These are phyloP conservation scores for Lampris megalopsis DNA, from an alignment of 2,113 vertebrate genomes.

Conservation along the genomic window DNA sequence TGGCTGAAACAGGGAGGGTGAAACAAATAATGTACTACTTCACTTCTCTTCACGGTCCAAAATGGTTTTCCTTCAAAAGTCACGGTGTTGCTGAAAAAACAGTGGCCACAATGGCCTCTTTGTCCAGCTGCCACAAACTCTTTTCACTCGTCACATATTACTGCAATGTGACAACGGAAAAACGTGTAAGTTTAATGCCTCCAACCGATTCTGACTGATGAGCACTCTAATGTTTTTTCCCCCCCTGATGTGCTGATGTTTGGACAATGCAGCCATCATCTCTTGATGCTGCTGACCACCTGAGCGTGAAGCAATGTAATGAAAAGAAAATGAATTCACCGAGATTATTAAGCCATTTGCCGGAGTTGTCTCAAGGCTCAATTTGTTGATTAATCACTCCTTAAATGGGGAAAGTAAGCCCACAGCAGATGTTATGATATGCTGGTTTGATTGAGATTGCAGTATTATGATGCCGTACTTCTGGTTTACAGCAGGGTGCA, in stretches of 20 bases:
- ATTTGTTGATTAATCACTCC: constrained; percentile 62
- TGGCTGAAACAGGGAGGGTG: not conserved
- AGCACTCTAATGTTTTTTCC: not conserved
- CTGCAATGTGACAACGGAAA: not conserved
- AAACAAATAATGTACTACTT: not conserved
- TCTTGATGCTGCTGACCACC: constrained; percentile 14
- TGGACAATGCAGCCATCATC: constrained; percentile 16
- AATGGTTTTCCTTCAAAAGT: not conserved
- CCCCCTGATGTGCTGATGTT: constrained; percentile 3
- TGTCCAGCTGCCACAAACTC: not conserved
- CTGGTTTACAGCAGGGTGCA: not conserved
- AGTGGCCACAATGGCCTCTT: not conserved
- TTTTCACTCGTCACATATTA: not conserved
- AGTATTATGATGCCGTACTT: not conserved
- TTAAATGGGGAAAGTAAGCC: constrained; percentile 47
- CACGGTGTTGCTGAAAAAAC: not conserved
- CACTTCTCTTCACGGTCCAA: not conserved
- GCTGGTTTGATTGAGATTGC: not conserved
- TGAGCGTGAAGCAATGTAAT: constrained; percentile 53
- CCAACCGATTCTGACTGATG: not conserved
- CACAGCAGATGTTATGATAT: constrained; percentile 8
- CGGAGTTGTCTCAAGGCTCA: constrained; percentile 48
- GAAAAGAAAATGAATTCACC: constrained; percentile 59
- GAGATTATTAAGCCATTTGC: constrained; percentile 50
- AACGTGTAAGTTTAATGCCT: constrained; percentile 14